Evolutionary conservation across 1,140 invertebrate genomes (phyloP), one percentile per base, ranked within the genome.

Genomic region (Bombus balteatus): DNA sequence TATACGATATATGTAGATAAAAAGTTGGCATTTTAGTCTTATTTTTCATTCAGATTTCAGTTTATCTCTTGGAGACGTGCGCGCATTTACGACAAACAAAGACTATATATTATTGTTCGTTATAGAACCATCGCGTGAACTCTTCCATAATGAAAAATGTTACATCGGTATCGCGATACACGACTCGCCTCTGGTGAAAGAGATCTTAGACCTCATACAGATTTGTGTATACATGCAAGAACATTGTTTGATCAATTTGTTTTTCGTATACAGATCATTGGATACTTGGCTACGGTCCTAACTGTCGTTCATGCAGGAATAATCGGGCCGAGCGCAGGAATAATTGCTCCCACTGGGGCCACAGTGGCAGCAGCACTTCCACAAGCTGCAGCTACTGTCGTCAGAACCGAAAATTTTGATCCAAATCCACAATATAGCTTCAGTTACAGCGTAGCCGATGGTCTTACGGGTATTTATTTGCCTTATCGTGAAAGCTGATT

Each of bases 341-440:
- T 93, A 78, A 88, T 93, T 73, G 90, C 83, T 9, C 70, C 73
- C 18, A 74, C 84, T 80, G 88, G 90, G 78, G 87, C 93, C 18
- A 86, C 93, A 53, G 87, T 92, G n/a, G 90, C 91, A 68, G 90
- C 93, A 81, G 91, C 92, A 57, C 89, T 91, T 88, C 95, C 92
- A 53, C 82, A 85, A 22, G 59, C 86, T 73, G 15, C 84, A 32
- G 73, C 94, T 39, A 91, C 94, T 32, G 88, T 95, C 53, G 91
- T 94, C 76, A 92, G 88, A 81, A 86, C 96, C 0, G 96, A 97
- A 92, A 96, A 96, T 37, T 96, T 96, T 87, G 97, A 97, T 94
- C 96, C 97, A 10, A 96, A 97, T 94, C 97, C 97, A 6, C 96
- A 96, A 68, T 97, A 97, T 93, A 96, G 96, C 92, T 97, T 96